A percentile compares a stretch with the other conserved stretches of the same genome.
Conservation (phyloP, 2,888 invertebrate genomes). For the Erynnis tages region DNA sequence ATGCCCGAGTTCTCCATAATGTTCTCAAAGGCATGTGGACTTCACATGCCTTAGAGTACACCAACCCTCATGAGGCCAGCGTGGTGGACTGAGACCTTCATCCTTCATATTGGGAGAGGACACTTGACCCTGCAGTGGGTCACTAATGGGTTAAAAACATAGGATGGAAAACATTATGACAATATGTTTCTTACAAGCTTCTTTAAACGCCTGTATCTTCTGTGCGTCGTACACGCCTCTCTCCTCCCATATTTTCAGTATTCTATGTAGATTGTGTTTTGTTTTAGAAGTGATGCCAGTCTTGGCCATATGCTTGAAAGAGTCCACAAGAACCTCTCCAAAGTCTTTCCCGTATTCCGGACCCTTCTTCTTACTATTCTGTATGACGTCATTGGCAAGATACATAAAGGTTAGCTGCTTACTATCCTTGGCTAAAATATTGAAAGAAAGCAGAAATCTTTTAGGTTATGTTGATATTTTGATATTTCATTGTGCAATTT, state of each 20-base stretch:
- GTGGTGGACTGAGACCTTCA: no score
- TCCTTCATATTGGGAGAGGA: no score
- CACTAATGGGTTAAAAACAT: no score
- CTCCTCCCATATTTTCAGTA: slow-evolving; percentile 96
- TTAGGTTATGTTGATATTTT: slow-evolving; percentile 10
- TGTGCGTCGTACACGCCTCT: slow-evolving; percentile 92
- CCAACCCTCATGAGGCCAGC: no score
- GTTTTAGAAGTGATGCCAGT: slow-evolving; percentile 90
- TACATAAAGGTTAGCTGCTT: slow-evolving; percentile 97
- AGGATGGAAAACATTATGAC: no score
- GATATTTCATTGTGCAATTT: no score
- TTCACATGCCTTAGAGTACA: no score
- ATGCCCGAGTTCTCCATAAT: no score
- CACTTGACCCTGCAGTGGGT: no score
- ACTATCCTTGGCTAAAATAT: slow-evolving; percentile 87
- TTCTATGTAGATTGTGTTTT: slow-evolving; percentile 88
- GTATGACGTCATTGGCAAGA: slow-evolving; percentile 99
- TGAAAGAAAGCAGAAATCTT: neutral
- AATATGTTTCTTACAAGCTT: slow-evolving; percentile 76
- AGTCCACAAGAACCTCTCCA: slow-evolving; percentile 88
- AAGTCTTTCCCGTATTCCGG: slow-evolving; percentile 97
- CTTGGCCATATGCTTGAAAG: slow-evolving; percentile 91
- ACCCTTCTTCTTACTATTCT: slow-evolving; percentile 98
- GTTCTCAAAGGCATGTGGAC: no score
- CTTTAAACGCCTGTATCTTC: slow-evolving; percentile 90